These are phyloP conservation scores for Dasysyrphus tricinctus DNA, from an alignment of 2,888 invertebrate species.

Conservation along the genomic window DNA sequence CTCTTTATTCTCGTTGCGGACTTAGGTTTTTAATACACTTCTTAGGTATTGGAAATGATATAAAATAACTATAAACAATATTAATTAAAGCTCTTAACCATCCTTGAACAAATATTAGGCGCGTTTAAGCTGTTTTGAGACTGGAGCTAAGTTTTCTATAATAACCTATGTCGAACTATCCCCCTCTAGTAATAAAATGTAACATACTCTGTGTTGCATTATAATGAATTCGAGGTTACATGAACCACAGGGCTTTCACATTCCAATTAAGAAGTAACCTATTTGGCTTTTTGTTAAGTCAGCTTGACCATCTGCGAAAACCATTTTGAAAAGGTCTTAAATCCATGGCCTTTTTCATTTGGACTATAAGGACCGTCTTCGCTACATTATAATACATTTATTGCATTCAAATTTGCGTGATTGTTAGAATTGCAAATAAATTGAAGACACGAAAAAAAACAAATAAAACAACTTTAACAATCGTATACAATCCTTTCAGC, in stretches of 20 bases:
- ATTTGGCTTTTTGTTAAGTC: neutral
- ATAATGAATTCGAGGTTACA: neutral
- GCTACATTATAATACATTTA: neutral
- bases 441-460: slow-evolving; percentile 25
- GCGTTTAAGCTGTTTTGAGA: too few species aligned
- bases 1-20: too few species aligned
- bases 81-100: too few species aligned
- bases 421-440: slow-evolving; percentile 53
- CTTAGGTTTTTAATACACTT: too few species aligned
- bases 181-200: too few species aligned
- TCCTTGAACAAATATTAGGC: too few species aligned
- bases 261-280: slow-evolving; percentile 21
- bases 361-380: slow-evolving; percentile 45
- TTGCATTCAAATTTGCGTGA: slow-evolving; percentile 60
- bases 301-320: slow-evolving; percentile 44
- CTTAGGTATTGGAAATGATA: too few species aligned
- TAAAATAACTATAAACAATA: too few species aligned
- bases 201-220: neutral
- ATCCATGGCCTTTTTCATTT: slow-evolving; percentile 16
- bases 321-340: slow-evolving; percentile 29
- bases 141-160: too few species aligned
- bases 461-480: slow-evolving; percentile 43
- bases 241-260: slow-evolving; percentile 16
- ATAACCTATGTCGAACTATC: too few species aligned
- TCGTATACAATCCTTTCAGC: slow-evolving; percentile 67